Evolutionary conservation across 2,888 invertebrate species (phyloP), one percentile per base, ranked within the genome.

Genomic region (Parnassius orleans): DNA sequence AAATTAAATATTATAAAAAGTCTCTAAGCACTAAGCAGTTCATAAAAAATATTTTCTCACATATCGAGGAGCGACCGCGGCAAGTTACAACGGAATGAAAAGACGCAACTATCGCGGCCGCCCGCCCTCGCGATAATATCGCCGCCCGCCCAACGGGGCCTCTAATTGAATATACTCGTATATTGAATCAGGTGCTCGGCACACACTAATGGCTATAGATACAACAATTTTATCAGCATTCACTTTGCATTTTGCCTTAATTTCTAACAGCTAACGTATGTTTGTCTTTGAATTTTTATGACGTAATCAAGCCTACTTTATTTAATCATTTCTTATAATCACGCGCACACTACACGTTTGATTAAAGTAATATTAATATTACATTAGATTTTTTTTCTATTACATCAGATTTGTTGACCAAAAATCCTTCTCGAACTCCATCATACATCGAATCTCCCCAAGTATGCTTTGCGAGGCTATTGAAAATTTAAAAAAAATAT

Each of bases 161-260:
- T 64, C 69, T 69, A 67, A 69, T 67, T 69, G 69, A 69, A 69
- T 67, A 66, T 65, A 33, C 33, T 33, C 33, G 33, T 33, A 68
- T 65, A 61, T 61, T 57, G 64, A 57, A 54, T 53, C 62, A 62
- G 62, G 62, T 58, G 63, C 48, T 48, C 14, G 9, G 48, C 63
- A 48, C 59, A 12, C 61, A 43, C 62, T 65, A 65, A 65, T 65
- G 62, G 65, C 48, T 19, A 42, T 47, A 46, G 57, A 57, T 62
- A 57, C 43, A 53, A 61, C 60, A 33, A 53, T 62, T 53, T 57
- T 57, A 57, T 57, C 65, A 52, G 33, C 33, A 56, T 46, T 51
- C 14, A n/a, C 24, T 44, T 9, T 48, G 48, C 54, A 54, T 42
- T 60, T 60, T 44, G 15, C 52, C 41, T 59, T 52, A n/a, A 11